Base-by-base conservation (phyloP, 1,140 invertebrate species). In the Carcinoscorpius rotundicauda region DNA sequence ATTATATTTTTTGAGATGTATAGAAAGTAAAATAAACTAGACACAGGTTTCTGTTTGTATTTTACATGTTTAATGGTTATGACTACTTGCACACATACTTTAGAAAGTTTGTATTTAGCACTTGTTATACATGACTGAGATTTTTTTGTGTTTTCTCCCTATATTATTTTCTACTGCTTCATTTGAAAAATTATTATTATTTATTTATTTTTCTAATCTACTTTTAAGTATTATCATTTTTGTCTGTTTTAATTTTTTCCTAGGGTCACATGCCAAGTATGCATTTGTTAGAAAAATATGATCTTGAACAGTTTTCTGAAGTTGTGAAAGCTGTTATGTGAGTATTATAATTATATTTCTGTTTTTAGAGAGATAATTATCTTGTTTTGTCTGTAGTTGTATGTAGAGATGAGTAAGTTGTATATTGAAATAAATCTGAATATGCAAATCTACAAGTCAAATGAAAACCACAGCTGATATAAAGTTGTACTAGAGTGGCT, bases 291-390 rank as follows among this genome's bases (percentile, higher is more conserved):
- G 80, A 88, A 75, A 94, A 94, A 68, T 97, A 97, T 78, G 87
- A 96, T 76, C 79, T 98, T 0, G 74, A 89, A 70, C 86, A 96
- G 75, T 97, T 99, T 77, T 85, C 85, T 78, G 89, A 94, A 73
- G 80, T 98, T 29, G 86, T 89, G 1, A 82, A 86, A 70, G 87
- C 90, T 8, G 87, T 98, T 0, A 91, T 88, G 76, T 80, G 72
- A 70, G 66, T 66, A n/a, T 48, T 55, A 55, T 55, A 55, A 49
- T 9, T 3, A 4, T 8, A 55, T 6, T 55, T 8, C n/a, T n/a
- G n/a, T 8, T 55, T n/a, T 6, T n/a, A 6, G 6, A 8, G 53
- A 8, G n/a, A 8, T 55, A 55, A 55, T 8, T n/a, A n/a, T n/a
- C 53, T 55, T 55, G 53, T 55, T 55, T 55, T 29, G 29, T 29